Evolutionary conservation across 2,797 vertebrate genomes (phyloP).

Genomic region (Channallabes apus): DNA sequence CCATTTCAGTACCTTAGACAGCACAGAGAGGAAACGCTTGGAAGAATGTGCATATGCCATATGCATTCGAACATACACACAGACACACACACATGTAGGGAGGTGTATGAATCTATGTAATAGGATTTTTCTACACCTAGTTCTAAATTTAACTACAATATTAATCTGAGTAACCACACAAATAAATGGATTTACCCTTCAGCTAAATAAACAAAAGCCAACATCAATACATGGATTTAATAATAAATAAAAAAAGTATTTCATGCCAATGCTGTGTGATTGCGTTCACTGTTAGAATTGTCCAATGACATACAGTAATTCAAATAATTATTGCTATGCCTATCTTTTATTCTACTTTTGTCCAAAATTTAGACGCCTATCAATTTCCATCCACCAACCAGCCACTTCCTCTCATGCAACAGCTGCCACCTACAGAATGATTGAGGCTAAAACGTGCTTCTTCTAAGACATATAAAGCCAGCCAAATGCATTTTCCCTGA

Average conservation of each 20-base stretch:
- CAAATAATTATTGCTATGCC: too few species aligned
- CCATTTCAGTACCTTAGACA: conserved; percentile 35
- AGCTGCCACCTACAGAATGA: background rate
- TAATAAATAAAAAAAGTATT: background rate
- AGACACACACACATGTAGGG: background rate
- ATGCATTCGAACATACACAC: background rate
- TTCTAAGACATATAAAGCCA: background rate
- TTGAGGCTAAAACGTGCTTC: background rate
- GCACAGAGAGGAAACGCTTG: background rate
- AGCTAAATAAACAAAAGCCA: background rate
- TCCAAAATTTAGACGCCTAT: background rate
- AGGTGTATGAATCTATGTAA: background rate
- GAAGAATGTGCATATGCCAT: background rate
- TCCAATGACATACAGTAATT: background rate
- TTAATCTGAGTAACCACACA: background rate
- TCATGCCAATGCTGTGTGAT: background rate
- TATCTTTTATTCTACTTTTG: background rate
- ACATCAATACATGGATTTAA: background rate
- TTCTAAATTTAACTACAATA: background rate
- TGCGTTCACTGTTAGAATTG: background rate
- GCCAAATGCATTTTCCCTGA: background rate
- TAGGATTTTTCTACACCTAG: background rate
- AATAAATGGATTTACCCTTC: background rate
- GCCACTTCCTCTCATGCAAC: background rate
- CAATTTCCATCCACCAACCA: background rate